Percentiles rank a stretch among this genome's conserved stretches.
Evolutionary conservation across 2,797 vertebrate genomes (phyloP).

Genomic region (Mormyrops boulengeri): DNA sequence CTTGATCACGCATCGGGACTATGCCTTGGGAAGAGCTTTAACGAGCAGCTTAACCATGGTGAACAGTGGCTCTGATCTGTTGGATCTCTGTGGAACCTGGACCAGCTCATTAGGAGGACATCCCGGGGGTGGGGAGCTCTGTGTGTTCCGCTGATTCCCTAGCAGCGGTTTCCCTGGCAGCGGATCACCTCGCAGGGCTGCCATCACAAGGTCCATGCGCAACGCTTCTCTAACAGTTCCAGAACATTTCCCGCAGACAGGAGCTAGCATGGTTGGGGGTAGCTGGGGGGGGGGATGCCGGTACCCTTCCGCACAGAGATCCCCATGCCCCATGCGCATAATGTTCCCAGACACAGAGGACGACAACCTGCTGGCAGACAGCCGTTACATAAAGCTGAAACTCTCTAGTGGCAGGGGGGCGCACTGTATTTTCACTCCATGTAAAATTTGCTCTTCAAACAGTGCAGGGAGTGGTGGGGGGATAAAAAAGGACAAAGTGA

Average conservation of each 20-base stretch:
- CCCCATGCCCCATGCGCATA: background rate
- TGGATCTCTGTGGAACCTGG: background rate
- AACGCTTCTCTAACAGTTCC: background rate
- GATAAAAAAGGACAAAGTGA: background rate
- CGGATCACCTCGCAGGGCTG: background rate
- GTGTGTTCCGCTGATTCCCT: background rate
- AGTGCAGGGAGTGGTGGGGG: background rate
- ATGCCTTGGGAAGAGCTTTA: background rate
- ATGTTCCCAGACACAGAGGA: background rate
- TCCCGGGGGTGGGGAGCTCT: background rate
- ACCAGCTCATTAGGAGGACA: background rate
- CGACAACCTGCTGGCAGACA: background rate
- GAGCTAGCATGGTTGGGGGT: background rate
- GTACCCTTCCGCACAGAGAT: background rate
- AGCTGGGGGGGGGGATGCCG: background rate
- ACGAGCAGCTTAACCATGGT: background rate
- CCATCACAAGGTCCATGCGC: background rate
- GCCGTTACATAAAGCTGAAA: background rate
- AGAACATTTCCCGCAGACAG: conserved; percentile 1
- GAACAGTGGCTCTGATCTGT: background rate
- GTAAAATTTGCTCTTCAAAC: background rate
- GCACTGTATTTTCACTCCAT: background rate
- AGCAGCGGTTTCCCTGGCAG: background rate
- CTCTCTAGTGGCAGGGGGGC: background rate
- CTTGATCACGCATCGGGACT: background rate